Evolutionary conservation across 2,113 vertebrate genomes (phyloP).

Genomic region (Cettia cetti): DNA sequence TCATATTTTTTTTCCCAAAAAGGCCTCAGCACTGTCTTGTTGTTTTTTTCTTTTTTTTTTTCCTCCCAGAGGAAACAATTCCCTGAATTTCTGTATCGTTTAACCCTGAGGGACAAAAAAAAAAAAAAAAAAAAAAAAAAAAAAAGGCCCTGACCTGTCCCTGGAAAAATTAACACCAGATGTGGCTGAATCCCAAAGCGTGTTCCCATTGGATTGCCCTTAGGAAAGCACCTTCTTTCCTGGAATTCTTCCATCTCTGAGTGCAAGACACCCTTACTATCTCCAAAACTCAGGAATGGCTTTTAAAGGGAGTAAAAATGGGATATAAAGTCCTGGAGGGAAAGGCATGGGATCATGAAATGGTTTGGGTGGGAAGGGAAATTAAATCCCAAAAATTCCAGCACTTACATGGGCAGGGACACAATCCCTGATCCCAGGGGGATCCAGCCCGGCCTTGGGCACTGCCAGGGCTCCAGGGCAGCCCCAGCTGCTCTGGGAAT

Average conservation of each 20-base stretch:
- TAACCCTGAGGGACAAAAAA: too few relatives aligned
- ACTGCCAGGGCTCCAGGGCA: not conserved
- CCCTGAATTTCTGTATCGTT: constrained; percentile 5
- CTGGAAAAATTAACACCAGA: constrained; percentile 14
- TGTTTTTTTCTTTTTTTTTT: not conserved
- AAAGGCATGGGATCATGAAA: not conserved
- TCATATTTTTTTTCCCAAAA: not conserved
- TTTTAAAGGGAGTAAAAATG: not conserved
- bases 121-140: not conserved
- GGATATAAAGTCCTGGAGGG: not conserved
- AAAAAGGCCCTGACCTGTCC: not conserved
- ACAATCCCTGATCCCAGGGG: not conserved
- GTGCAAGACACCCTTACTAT: not conserved
- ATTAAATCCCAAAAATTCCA: not conserved
- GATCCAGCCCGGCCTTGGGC: not conserved
- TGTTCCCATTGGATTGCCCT: not conserved
- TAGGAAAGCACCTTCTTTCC: not conserved
- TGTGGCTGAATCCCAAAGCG: not conserved
- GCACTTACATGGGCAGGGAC: not conserved
- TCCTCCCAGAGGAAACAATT: not conserved
- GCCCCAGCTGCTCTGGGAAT: too few relatives aligned
- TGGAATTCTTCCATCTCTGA: not conserved
- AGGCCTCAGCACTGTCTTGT: not conserved
- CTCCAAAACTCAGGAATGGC: too few relatives aligned
- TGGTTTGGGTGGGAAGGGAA: not conserved